Evolutionary conservation across 64 coral and sea anemone genomes (phyloP), one percentile per base, ranked within the genome.

Genomic region (Hydrozoanthus tunicans): DNA sequence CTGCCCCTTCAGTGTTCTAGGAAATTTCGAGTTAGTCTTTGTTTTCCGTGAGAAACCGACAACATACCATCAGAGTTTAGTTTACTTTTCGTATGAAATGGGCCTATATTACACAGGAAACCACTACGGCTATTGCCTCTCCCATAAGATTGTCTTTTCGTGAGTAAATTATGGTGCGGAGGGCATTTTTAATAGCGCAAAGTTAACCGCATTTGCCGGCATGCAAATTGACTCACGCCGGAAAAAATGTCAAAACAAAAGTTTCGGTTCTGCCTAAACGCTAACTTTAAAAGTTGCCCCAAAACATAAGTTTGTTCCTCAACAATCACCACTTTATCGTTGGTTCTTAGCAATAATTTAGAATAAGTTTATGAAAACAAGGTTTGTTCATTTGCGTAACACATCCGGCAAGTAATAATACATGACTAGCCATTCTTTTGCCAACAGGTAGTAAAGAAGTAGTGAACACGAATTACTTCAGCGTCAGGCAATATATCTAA

Each of bases 81-180:
- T 88, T 88, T 73, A 73, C 67, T 88, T 88, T 75, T 74, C 74
- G 68, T 8, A 60, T 88, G 53, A 67, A 59, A 43, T 17, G 84
- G 84, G 84, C 84, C 84, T 88, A 88, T 88, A 88, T 88, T 73
- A 15, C 56, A 88, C 84, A 88, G 84, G 84, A 88, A 88, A 60
- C 84, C 54, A 74, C 66, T 27, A 13, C 20, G 57, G 84, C 84
- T 12, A 67, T 88, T 54, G 54, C 84, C 84, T 88, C 84, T 88
- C 84, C 84, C 84, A 88, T 88, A 59, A 88, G 69, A 88, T 88
- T 88, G 84, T 88, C 70, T 88, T 73, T 88, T 56, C 83, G 55
- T 88, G 84, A 88, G 84, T 88, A 88, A 74, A 88, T 88, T 88
- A 88, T 60, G 67, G 83, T 71, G 83, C 56, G 17, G 64, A 71